Percentiles rank a stretch among this genome's conserved stretches.
Conservation (phyloP, 2,888 invertebrate genomes). For the Ctenicera cuprea region DNA sequence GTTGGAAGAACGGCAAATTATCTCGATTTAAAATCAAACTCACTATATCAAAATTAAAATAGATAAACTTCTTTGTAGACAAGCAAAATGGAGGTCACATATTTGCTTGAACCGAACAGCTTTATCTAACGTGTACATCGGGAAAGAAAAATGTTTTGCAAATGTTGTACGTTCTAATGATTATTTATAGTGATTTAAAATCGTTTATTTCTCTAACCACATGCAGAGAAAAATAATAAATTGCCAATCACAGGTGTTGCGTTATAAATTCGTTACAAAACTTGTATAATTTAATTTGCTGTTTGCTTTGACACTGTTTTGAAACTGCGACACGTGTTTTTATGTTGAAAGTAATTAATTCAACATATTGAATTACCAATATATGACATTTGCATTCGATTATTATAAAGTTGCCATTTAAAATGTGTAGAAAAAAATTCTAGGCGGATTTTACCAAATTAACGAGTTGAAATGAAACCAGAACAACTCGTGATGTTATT, state of each 20-base stretch:
- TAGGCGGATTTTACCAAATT: too few relatives aligned
- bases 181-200: slow-evolving; percentile 25
- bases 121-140: slow-evolving; percentile 23
- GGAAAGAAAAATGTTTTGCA: slow-evolving; percentile 25
- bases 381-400: neutral
- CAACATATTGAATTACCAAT: neutral
- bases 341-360: slow-evolving; percentile 21
- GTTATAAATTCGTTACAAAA: slow-evolving; percentile 15
- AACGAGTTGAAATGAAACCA: neutral
- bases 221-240: slow-evolving; percentile 34
- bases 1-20: too few relatives aligned
- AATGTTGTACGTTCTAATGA: slow-evolving; percentile 33
- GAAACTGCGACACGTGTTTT: slow-evolving; percentile 27
- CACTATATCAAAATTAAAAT: too few relatives aligned
- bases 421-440: too few relatives aligned
- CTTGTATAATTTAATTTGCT: slow-evolving; percentile 29
- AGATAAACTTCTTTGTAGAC: neutral
- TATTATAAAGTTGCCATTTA: too few relatives aligned
- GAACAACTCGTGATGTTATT: neutral
- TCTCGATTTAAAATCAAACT: too few relatives aligned
- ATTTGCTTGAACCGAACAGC: slow-evolving; percentile 10
- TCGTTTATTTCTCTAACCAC: slow-evolving; percentile 20
- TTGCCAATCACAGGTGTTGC: slow-evolving; percentile 30
- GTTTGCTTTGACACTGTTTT: slow-evolving; percentile 28
- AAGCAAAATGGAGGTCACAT: slow-evolving; percentile 8